These are phyloP conservation scores for Copsychus sechellarum DNA, from an alignment of 2,113 vertebrate genomes.

Conservation along the genomic window DNA sequence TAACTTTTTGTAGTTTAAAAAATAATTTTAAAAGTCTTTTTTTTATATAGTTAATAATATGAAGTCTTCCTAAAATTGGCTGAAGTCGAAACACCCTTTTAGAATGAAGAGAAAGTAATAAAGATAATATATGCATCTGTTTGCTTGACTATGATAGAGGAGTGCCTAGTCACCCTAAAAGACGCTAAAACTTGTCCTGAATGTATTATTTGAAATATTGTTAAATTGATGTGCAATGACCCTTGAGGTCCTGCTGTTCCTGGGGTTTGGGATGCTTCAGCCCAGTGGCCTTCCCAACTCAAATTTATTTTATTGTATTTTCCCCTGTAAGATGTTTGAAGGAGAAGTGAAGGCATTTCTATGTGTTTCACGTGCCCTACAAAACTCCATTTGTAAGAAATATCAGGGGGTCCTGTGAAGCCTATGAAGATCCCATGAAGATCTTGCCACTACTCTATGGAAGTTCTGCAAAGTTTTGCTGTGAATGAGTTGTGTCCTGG, in stretches of 20 bases:
- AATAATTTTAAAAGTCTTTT: background rate
- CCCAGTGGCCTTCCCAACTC: accelerated
- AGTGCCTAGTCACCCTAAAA: background rate
- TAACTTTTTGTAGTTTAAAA: background rate
- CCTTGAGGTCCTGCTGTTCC: background rate
- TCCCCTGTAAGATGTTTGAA: background rate
- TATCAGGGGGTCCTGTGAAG: background rate
- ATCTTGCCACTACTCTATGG: background rate
- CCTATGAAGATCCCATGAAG: accelerated
- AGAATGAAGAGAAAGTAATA: background rate
- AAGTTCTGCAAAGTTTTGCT: background rate
- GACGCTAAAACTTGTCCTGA: background rate
- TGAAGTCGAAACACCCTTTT: background rate
- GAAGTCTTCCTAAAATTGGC: background rate
- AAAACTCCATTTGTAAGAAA: background rate
- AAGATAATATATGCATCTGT: background rate
- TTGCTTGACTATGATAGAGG: background rate
- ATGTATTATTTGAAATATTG: background rate
- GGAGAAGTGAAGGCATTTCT: background rate
- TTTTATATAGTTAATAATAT: background rate
- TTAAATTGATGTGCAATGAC: background rate
- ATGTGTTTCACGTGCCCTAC: background rate
- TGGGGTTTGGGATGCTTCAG: background rate
- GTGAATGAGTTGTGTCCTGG: background rate
- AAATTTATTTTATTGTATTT: background rate